Conservation (phyloP, 2,797 vertebrate genomes). For the Thaleichthys pacificus region DNA sequence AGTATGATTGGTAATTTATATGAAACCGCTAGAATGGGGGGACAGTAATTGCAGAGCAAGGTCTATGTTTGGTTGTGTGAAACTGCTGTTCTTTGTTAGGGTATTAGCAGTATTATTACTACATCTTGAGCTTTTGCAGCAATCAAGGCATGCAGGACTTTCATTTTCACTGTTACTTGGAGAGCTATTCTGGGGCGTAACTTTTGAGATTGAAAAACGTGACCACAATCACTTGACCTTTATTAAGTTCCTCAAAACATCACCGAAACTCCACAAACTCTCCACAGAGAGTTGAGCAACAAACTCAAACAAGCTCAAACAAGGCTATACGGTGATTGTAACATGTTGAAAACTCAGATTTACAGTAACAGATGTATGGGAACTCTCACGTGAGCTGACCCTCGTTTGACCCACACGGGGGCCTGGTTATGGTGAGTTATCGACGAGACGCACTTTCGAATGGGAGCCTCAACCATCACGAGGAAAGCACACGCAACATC, state of each 20-base stretch:
- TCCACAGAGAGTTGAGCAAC: not conserved
- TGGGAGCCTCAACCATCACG: not conserved
- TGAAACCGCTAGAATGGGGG: not conserved
- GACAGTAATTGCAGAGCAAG: constrained; percentile 22
- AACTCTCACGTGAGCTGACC: not conserved
- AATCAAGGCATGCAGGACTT: constrained; percentile 18
- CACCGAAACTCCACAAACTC: not conserved
- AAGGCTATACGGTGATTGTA: not conserved
- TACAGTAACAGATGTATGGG: not conserved
- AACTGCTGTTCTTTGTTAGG: constrained; percentile 30
- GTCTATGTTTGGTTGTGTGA: constrained; percentile 19
- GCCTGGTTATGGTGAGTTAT: not conserved
- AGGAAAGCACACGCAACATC: constrained; percentile 34
- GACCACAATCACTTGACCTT: not conserved
- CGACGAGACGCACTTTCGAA: not conserved
- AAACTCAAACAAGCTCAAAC: not conserved
- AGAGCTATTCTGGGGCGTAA: not conserved
- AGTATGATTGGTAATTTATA: not conserved
- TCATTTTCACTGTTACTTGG: constrained; percentile 16
- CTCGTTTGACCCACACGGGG: not conserved
- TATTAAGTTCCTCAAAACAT: not conserved
- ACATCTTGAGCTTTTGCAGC: constrained; percentile 23
- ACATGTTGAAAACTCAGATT: not conserved
- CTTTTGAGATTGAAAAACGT: constrained; percentile 12
- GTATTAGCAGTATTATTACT: constrained; percentile 8